A percentile compares a stretch with the other conserved stretches of the same genome.
These are phyloP conservation scores for Martes martes DNA, from an alignment of 2,113 vertebrate species.

Conservation along the genomic window DNA sequence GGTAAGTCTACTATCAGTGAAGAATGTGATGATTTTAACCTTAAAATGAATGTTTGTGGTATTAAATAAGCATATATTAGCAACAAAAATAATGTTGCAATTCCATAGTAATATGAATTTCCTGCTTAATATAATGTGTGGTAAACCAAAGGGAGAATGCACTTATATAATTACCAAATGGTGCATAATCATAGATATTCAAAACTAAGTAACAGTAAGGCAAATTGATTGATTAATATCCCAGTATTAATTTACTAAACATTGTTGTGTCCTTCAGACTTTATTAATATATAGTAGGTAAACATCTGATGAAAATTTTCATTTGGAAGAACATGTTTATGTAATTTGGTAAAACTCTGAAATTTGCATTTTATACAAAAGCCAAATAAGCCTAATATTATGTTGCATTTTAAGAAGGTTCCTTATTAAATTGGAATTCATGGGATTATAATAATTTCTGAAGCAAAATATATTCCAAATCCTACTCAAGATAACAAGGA, in stretches of 20 bases:
- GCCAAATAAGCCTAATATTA: neutral
- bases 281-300: neutral
- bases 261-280: neutral
- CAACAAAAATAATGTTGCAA: neutral
- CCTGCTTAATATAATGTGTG: neutral
- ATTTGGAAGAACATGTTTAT: neutral
- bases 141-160: neutral
- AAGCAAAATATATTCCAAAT: neutral
- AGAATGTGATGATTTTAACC: neutral
- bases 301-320: neutral
- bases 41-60: neutral
- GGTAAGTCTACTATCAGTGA: neutral
- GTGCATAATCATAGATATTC: neutral
- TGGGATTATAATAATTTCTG: neutral
- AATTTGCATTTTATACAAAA: neutral
- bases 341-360: neutral
- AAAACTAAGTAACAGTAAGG: slow-evolving; percentile 22
- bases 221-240: neutral
- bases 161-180: neutral
- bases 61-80: neutral
- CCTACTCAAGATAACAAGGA: neutral
- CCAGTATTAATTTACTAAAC: neutral
- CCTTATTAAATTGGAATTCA: neutral
- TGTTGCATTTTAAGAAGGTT: neutral
- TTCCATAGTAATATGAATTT: neutral